A percentile compares a stretch with the other conserved stretches of the same genome.
These are phyloP conservation scores for Takifugu flavidus DNA, from an alignment of 2,113 vertebrate species.

Conservation along the genomic window DNA sequence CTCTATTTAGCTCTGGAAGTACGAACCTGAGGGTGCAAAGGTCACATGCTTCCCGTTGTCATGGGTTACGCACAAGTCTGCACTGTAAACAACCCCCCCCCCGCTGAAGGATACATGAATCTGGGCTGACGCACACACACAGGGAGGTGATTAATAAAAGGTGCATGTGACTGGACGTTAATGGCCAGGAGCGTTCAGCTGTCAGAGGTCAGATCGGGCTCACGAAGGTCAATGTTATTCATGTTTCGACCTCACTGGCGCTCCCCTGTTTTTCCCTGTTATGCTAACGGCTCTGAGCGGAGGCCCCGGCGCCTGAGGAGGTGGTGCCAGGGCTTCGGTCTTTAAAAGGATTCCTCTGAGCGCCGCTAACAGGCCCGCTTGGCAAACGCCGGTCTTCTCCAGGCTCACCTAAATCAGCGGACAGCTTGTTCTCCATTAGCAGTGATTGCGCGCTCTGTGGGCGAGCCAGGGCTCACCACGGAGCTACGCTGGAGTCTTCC, in stretches of 20 bases:
- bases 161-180: no score
- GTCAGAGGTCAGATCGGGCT: no score
- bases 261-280: not conserved
- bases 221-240: no score
- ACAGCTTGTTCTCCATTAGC: constrained; percentile 42
- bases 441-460: constrained; percentile 42
- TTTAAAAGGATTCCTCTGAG: constrained; percentile 35
- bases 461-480: constrained; percentile 28
- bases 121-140: no score
- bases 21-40: constrained; percentile 18
- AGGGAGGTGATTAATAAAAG: no score
- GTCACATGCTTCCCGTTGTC: not conserved
- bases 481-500: constrained; percentile 12
- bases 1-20: constrained; percentile 11
- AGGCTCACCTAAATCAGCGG: constrained; percentile 42
- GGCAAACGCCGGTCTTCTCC: constrained; percentile 31
- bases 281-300: not conserved
- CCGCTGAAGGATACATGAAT: no score
- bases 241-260: not conserved
- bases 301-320: not conserved
- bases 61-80: no score
- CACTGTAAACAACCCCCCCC: no score
- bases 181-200: no score
- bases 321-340: constrained; percentile 39
- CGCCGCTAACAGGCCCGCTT: constrained; percentile 35